These are phyloP conservation scores for Cladopsammia gracilis DNA, from an alignment of 64 coral and sea anemone genomes.

Conservation along the genomic window DNA sequence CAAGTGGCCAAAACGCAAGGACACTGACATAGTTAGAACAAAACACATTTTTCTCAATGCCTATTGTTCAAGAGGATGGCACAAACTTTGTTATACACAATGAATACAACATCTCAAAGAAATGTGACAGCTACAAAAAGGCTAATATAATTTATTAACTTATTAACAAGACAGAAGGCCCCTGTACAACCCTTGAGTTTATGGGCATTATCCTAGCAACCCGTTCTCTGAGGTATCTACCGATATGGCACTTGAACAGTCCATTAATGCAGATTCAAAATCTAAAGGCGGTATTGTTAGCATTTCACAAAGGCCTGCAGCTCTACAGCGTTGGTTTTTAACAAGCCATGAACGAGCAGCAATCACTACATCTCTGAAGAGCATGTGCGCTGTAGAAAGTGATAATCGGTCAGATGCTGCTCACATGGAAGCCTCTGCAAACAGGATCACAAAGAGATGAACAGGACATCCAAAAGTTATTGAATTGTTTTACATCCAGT, in stretches of 20 bases:
- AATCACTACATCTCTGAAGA: constrained; percentile 34
- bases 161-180: no score
- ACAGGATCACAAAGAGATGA: constrained; percentile 56
- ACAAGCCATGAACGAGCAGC: constrained; percentile 20
- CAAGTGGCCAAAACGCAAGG: no score
- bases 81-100: no score
- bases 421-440: constrained; percentile 42
- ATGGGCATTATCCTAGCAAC: constrained; percentile 52
- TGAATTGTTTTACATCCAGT: constrained; percentile 55
- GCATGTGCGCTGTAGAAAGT: constrained; percentile 26
- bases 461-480: constrained; percentile 47
- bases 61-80: no score
- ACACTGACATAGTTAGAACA: no score
- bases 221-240: constrained; percentile 58
- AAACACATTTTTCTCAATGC: no score
- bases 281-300: constrained; percentile 53
- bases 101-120: no score
- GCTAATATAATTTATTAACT: no score
- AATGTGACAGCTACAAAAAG: no score
- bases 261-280: constrained; percentile 59
- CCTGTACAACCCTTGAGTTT: constrained; percentile 38
- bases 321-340: constrained; percentile 52
- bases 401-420: constrained; percentile 5
- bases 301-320: not conserved
- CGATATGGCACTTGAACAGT: constrained; percentile 68